Percentiles rank a stretch among this genome's conserved stretches.
Evolutionary conservation across 1,140 invertebrate species (phyloP).

Genomic region (Drosophila sp.): DNA sequence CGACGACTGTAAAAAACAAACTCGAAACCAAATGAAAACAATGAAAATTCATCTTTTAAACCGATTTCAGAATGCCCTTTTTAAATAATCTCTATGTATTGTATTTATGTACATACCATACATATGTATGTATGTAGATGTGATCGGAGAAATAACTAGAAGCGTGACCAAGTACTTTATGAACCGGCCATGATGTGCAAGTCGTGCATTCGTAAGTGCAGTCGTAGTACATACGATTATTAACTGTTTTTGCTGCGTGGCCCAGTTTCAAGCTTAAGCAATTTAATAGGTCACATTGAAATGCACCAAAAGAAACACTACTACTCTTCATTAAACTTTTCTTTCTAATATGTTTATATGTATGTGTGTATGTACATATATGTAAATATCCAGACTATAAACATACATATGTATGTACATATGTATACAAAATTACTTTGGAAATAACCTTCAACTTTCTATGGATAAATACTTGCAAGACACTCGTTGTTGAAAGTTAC

Average conservation of each 20-base stretch:
- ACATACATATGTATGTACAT: too few species aligned
- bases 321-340: background rate
- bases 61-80: conserved; percentile 20
- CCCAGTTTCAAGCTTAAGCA: conserved; percentile 3
- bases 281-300: conserved; percentile 1
- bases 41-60: conserved; percentile 1
- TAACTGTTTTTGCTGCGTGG: background rate
- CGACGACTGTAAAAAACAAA: conserved; percentile 38
- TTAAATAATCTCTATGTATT: too few species aligned
- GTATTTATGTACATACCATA: too few species aligned
- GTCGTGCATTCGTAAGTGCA: background rate
- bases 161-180: too few species aligned
- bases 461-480: background rate
- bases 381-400: too few species aligned
- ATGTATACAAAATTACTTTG: background rate
- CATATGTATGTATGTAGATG: too few species aligned
- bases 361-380: too few species aligned
- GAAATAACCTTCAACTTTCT: conserved; percentile 4
- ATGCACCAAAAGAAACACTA: background rate
- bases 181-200: too few species aligned
- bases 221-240: conserved; percentile 3
- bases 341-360: too few species aligned
- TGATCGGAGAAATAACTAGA: too few species aligned
- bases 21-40: conserved; percentile 37
- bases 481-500: background rate